phyloP scores from a whole-genome alignment of 1,140 invertebrate species.

The Watersipora subatra region DNA sequence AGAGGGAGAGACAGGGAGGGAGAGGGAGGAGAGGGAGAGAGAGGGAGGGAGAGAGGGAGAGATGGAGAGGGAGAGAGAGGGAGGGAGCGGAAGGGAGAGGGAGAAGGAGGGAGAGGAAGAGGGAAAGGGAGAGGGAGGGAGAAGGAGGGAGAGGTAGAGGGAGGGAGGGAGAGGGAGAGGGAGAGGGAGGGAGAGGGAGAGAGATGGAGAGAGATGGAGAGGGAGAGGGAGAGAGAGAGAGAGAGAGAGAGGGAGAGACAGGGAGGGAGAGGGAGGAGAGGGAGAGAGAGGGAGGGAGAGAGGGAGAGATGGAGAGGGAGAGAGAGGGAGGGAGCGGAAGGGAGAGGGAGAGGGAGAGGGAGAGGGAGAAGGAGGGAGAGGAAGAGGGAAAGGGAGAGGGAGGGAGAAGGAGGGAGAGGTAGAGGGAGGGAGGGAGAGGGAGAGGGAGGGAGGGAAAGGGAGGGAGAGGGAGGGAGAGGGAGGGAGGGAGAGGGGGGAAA shows the following conservation, averaged over 20 bases:
- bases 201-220: too few species aligned
- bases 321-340: neutral
- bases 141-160: neutral
- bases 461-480: neutral
- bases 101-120: neutral
- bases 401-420: too few species aligned
- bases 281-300: neutral
- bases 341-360: neutral
- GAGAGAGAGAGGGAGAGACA: too few species aligned
- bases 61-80: neutral
- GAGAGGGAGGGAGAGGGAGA: neutral
- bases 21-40: neutral
- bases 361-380: neutral
- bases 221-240: too few species aligned
- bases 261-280: too few species aligned
- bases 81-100: neutral
- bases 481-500: neutral
- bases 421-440: neutral
- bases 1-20: too few species aligned
- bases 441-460: neutral
- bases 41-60: neutral
- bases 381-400: neutral
- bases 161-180: neutral
- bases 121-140: neutral
- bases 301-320: neutral